Evolutionary conservation across 2,113 vertebrate species (phyloP).

Genomic region (Solenodon paradoxus): DNA sequence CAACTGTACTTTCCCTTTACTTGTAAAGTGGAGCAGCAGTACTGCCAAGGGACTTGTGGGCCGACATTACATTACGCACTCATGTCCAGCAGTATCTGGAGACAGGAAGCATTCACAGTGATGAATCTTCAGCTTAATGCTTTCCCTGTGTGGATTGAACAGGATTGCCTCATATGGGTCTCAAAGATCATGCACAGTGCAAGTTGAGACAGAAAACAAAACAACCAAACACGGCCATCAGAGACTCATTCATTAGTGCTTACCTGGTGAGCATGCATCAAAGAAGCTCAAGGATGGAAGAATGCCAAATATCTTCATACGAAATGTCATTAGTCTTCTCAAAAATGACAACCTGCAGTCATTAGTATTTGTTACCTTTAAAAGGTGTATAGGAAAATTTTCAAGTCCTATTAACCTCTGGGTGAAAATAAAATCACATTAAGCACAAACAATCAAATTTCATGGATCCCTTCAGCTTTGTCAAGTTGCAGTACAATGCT

Average conservation of each 20-base stretch:
- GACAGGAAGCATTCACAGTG: background rate
- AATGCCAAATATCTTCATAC: background rate
- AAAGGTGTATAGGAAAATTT: background rate
- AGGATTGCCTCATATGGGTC: background rate
- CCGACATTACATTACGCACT: no score
- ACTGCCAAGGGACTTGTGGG: no score
- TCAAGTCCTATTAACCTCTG: background rate
- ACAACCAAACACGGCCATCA: background rate
- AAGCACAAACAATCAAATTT: no score
- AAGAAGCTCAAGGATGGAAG: background rate
- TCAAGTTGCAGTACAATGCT: background rate
- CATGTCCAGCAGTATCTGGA: background rate
- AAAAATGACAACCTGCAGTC: background rate
- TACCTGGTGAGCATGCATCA: fast-evolving
- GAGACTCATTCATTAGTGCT: background rate
- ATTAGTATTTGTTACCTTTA: background rate
- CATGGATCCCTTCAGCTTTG: no score
- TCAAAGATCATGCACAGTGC: background rate
- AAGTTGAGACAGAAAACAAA: background rate
- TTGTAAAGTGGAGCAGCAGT: no score
- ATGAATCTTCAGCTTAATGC: background rate
- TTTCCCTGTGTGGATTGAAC: background rate
- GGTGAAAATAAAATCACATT: background rate
- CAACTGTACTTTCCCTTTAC: background rate
- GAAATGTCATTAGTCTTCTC: background rate